A percentile compares a stretch with the other conserved stretches of the same genome.
Evolutionary conservation across 1,140 invertebrate genomes (phyloP).

Genomic region (Riptortus pedestris): DNA sequence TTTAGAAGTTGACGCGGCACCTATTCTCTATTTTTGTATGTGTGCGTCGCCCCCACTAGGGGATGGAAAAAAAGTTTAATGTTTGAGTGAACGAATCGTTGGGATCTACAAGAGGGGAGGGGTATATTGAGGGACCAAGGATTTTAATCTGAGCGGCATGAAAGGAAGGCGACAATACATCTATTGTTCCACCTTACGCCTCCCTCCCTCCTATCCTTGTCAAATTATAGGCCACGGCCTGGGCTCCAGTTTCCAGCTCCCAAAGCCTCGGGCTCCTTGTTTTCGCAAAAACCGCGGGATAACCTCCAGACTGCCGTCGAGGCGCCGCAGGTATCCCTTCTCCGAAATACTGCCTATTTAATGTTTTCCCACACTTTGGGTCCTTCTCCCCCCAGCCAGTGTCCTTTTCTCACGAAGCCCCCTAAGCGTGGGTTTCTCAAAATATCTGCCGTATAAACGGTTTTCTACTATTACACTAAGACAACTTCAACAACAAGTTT

Average conservation of each 20-base stretch:
- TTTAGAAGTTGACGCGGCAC: not conserved
- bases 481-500: too few species aligned
- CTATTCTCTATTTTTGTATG: not conserved
- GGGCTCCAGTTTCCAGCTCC: not conserved
- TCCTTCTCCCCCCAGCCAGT: not conserved
- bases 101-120: too few species aligned
- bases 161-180: not conserved
- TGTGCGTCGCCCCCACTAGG: not conserved
- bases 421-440: too few species aligned
- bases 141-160: slow-evolving; percentile 20
- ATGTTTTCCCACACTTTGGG: not conserved
- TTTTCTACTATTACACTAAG: too few species aligned
- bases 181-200: not conserved
- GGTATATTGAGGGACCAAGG: slow-evolving; percentile 9
- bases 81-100: not conserved
- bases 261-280: not conserved
- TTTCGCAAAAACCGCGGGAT: not conserved
- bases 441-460: too few species aligned
- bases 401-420: not conserved
- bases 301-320: not conserved
- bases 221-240: not conserved
- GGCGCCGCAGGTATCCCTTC: not conserved
- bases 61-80: not conserved
- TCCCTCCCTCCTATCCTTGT: not conserved
- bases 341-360: not conserved